Evolutionary conservation across 2,888 invertebrate genomes (phyloP).

Genomic region (Caenorhabditis virilis): DNA sequence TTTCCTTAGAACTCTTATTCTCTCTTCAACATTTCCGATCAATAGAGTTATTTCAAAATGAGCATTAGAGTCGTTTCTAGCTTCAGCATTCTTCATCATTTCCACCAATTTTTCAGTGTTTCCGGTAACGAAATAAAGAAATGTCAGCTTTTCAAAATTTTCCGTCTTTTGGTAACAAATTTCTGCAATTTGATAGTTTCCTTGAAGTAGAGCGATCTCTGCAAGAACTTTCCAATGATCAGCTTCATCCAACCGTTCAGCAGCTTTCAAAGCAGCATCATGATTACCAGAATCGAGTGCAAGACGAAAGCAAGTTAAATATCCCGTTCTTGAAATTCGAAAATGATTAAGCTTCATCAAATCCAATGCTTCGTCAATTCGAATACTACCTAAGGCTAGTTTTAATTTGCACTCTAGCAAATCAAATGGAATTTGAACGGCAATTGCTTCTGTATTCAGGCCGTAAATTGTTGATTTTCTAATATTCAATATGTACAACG

Average conservation of each 20-base stretch:
- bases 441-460: slow-evolving; percentile 58
- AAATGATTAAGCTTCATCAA: slow-evolving; percentile 92
- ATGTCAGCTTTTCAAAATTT: slow-evolving; percentile 96
- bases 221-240: slow-evolving; percentile 93
- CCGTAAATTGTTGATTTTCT: slow-evolving; percentile 73
- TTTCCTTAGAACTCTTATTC: slow-evolving; percentile 80
- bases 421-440: slow-evolving; percentile 80
- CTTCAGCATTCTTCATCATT: slow-evolving; percentile 99
- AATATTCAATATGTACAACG: slow-evolving; percentile 92
- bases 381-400: slow-evolving; percentile 89
- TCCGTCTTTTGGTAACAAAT: slow-evolving; percentile 99
- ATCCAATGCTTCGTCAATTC: slow-evolving; percentile 83
- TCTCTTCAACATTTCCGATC: slow-evolving; percentile 87
- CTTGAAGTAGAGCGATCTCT: slow-evolving; percentile 88
- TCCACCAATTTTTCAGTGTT: slow-evolving; percentile 94
- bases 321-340: slow-evolving; percentile 98
- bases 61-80: slow-evolving; percentile 91
- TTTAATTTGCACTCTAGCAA: slow-evolving; percentile 98
- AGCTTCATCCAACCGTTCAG: slow-evolving; percentile 89
- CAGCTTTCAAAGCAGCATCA: slow-evolving; percentile 92
- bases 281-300: slow-evolving; percentile 98
- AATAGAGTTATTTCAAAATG: slow-evolving; percentile 93
- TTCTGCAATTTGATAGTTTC: slow-evolving; percentile 79
- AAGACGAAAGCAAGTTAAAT: slow-evolving; percentile 86
- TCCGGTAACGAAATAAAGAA: slow-evolving; percentile 92